Evolutionary conservation across 2,888 invertebrate species (phyloP), one percentile per base, ranked within the genome.

Genomic region (Dolichopus griseipennis): DNA sequence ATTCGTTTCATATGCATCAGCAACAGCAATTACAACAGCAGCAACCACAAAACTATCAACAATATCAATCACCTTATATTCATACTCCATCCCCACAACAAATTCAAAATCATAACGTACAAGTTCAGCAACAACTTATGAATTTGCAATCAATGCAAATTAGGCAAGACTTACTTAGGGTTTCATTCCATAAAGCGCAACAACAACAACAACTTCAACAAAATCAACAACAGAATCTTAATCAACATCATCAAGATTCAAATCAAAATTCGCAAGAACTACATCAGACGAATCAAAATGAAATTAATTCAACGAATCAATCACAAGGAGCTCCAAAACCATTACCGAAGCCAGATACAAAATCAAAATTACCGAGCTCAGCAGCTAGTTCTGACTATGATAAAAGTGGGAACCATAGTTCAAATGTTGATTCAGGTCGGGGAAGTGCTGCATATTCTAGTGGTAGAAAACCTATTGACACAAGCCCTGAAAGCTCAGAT

Each of bases 381-480:
- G 86, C 85, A 6, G 86, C 86, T 37, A 88, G 88, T 78, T 87
- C 87, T 76, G 91, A 91, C 80, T 90, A 90, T 75, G 90, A 90
- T 77, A 90, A 90, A 78, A 85, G 88, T 66, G 89, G 89, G 7
- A 84, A 85, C n/a, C 89, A 88, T 72, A 89, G 88, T 15, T 90
- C 90, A 0, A 90, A 90, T 76, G 89, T 89, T 27, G 91, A 91
- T 79, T 91, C 90, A 0, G 91, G 91, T 21, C 83, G 91, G 72
- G 91, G 91, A n/a, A 90, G 90, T 76, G 90, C 90, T 8, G 90
- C 90, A 64, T 90, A 90, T 79, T 90, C 90, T 61, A 90, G 90
- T 75, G 90, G 90, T 2, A 81, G 83, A 9, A 84, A 83, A 33
- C 77, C 77, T 20, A 75, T 80, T 52, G 86, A 86, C 73, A 84